These are phyloP conservation scores for Chydorus sphaericus DNA, from an alignment of 2,888 invertebrate species.

Conservation along the genomic window DNA sequence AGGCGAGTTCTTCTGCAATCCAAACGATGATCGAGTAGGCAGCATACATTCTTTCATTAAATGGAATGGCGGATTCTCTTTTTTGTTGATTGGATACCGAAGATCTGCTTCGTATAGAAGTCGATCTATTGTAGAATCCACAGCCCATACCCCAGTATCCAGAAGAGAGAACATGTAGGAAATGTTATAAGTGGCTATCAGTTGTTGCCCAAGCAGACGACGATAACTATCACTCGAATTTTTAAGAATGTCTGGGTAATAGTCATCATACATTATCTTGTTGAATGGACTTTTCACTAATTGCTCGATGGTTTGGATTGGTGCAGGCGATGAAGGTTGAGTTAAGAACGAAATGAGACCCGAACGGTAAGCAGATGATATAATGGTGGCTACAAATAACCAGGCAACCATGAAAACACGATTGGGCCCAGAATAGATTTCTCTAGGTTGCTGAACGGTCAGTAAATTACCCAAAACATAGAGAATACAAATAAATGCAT, in stretches of 20 bases:
- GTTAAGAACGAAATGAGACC: conserved; percentile 22
- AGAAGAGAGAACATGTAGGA: not conserved
- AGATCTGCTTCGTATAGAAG: not conserved
- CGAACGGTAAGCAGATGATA: conserved; percentile 37
- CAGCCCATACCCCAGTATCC: not conserved
- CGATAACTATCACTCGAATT: conserved; percentile 7
- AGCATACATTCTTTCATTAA: conserved; percentile 5
- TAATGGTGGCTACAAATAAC: conserved; percentile 24
- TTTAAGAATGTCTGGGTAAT: not conserved
- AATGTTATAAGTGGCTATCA: not conserved
- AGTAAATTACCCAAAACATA: not conserved
- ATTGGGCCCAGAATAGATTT: not conserved
- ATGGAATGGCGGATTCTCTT: not conserved
- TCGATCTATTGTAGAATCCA: not conserved
- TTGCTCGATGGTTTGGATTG: conserved; percentile 18
- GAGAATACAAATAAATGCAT: not conserved
- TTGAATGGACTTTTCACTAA: conserved; percentile 16
- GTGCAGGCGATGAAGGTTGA: conserved; percentile 14
- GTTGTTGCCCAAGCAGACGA: conserved; percentile 10
- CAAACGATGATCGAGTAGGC: conserved; percentile 1
- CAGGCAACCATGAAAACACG: conserved; percentile 1
- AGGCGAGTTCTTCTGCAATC: conserved; percentile 8
- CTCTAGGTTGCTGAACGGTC: not conserved
- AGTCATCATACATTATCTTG: conserved; percentile 12
- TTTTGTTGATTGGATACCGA: too few species aligned